These are phyloP conservation scores for Propithecus coquereli DNA, from an alignment of 2,113 vertebrate genomes.

Conservation along the genomic window DNA sequence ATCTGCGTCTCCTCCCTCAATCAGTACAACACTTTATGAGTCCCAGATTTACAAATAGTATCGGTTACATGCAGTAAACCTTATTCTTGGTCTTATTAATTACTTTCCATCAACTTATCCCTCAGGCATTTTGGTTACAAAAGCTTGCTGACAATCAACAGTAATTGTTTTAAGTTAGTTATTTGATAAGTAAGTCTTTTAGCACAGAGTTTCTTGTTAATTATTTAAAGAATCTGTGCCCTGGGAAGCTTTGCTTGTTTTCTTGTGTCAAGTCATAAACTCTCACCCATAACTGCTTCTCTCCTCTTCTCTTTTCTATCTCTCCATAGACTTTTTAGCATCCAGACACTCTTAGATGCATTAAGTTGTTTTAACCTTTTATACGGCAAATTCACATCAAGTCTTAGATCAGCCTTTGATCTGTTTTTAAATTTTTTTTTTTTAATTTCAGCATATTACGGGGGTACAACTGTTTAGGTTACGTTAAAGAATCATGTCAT, in stretches of 20 bases:
- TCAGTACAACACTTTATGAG: constrained; percentile 74
- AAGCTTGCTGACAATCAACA: constrained; percentile 74
- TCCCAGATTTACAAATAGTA: constrained; percentile 81
- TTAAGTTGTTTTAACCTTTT: constrained; percentile 1
- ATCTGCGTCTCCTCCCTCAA: constrained; percentile 71
- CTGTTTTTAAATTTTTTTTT: background rate
- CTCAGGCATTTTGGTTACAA: constrained; percentile 73
- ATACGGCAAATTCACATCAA: background rate
- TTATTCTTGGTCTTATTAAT: constrained; percentile 80
- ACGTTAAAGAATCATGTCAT: background rate
- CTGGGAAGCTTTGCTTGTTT: background rate
- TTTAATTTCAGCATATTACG: too few relatives aligned
- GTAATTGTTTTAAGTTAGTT: constrained; percentile 74
- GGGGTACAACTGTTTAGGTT: too few relatives aligned
- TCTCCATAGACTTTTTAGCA: background rate
- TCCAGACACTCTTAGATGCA: background rate
- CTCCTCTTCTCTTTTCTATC: background rate
- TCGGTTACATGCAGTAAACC: constrained; percentile 79
- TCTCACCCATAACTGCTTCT: background rate
- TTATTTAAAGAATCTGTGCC: constrained; percentile 35
- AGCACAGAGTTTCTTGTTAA: constrained; percentile 66
- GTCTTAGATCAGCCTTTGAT: background rate
- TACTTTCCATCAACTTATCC: constrained; percentile 81
- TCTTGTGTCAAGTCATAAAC: background rate
- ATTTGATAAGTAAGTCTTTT: constrained; percentile 74